A percentile compares a stretch with the other conserved stretches of the same genome.
Conservation (phyloP, 2,888 invertebrate genomes). For the Empis stercorea region DNA sequence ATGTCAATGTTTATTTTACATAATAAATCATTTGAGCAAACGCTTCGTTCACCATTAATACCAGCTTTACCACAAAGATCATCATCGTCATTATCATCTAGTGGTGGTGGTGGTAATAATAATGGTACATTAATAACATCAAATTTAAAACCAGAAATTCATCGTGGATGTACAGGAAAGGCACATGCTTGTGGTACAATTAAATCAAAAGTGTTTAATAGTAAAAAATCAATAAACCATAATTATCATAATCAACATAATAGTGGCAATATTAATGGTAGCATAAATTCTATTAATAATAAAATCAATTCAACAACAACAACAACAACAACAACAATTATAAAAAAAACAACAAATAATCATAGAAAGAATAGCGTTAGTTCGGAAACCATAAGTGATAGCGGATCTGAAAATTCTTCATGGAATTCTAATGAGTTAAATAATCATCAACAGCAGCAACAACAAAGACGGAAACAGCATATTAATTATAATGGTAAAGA, state of each 20-base stretch:
- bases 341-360: background rate
- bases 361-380: conserved; percentile 34
- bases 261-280: conserved; percentile 1
- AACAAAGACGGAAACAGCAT: conserved; percentile 6
- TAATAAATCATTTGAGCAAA: conserved; percentile 32
- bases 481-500: conserved; percentile 9
- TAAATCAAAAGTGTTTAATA: conserved; percentile 21
- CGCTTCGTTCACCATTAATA: conserved; percentile 26
- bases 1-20: conserved; percentile 30
- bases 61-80: conserved; percentile 15
- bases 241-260: conserved; percentile 12
- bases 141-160: conserved; percentile 35
- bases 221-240: conserved; percentile 10
- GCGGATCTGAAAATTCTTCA: conserved; percentile 32
- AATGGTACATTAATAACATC: background rate
- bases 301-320: background rate
- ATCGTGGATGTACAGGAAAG: conserved; percentile 62
- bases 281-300: background rate
- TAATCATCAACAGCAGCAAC: background rate
- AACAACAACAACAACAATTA: background rate
- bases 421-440: conserved; percentile 20
- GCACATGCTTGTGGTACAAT: conserved; percentile 56
- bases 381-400: conserved; percentile 35
- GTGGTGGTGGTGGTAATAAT: conserved; percentile 27
- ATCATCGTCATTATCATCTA: conserved; percentile 22